phyloP scores from a whole-genome alignment of 2,113 vertebrate species.

The Heloderma charlesbogerti region DNA sequence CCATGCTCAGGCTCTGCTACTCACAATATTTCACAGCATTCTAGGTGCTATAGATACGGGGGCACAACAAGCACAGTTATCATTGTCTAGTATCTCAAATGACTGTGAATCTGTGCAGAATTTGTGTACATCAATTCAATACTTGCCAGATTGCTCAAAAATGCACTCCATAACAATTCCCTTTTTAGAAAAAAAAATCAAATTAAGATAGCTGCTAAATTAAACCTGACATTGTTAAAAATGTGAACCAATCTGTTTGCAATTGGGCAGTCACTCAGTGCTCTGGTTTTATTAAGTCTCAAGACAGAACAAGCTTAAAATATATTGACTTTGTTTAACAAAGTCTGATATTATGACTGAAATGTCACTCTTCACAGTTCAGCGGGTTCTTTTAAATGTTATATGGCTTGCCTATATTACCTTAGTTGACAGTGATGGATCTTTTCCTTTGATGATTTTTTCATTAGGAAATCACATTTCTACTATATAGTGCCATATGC shows the following conservation, averaged over 20 bases:
- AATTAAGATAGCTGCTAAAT: constrained; percentile 70
- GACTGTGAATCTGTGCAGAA: neutral
- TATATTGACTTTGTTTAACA: constrained; percentile 70
- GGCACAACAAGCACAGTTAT: neutral
- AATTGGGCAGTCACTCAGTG: constrained; percentile 55
- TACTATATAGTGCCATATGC: neutral
- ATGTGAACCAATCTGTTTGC: constrained; percentile 58
- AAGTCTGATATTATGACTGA: constrained; percentile 70
- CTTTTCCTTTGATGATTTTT: constrained; percentile 30
- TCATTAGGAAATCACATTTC: constrained; percentile 30
- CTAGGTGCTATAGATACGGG: neutral
- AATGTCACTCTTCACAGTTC: constrained; percentile 68
- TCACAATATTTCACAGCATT: neutral
- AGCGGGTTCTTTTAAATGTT: constrained; percentile 62
- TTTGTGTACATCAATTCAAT: neutral
- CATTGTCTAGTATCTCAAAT: constrained; percentile 34
- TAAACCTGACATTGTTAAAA: constrained; percentile 61
- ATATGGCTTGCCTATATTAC: constrained; percentile 42
- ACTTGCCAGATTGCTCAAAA: constrained; percentile 21
- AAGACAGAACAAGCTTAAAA: constrained; percentile 65
- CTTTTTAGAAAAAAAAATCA: constrained; percentile 29
- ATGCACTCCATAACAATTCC: constrained; percentile 46
- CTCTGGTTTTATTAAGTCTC: constrained; percentile 60
- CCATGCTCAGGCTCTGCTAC: neutral
- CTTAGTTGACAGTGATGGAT: constrained; percentile 25